Conservation (phyloP, 2,797 vertebrate species). For the Neomorphus geoffroyi region DNA sequence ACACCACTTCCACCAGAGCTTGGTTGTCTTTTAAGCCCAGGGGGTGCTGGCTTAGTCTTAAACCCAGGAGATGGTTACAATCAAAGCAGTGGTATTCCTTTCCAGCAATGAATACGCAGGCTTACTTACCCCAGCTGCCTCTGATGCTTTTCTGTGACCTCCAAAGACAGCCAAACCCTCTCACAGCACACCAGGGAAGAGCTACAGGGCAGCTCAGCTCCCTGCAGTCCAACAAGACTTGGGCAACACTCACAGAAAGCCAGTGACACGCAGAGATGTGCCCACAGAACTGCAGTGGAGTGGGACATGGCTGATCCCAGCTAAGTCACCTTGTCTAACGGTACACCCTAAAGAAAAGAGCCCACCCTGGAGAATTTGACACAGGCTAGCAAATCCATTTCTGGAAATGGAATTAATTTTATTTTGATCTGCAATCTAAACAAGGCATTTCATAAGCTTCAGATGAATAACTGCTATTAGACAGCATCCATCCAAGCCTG, state of each 20-base stretch:
- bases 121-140: background rate
- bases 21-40: background rate
- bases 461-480: background rate
- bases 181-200: background rate
- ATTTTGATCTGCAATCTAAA: slow-evolving; percentile 9
- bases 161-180: background rate
- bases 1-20: background rate
- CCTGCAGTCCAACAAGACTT: background rate
- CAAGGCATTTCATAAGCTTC: background rate
- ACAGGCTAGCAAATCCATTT: background rate
- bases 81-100: background rate
- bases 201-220: background rate
- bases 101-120: background rate
- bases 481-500: background rate
- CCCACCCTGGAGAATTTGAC: background rate
- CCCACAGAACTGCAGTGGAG: background rate
- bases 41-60: background rate
- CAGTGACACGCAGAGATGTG: fast-evolving
- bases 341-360: background rate
- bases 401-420: background rate
- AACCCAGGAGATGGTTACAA: background rate
- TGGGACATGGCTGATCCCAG: background rate
- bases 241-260: background rate
- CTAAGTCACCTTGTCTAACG: background rate
- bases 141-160: background rate